Evolutionary conservation across 2,888 invertebrate genomes (phyloP), one percentile per base, ranked within the genome.

Genomic region (Apotomis capreana): DNA sequence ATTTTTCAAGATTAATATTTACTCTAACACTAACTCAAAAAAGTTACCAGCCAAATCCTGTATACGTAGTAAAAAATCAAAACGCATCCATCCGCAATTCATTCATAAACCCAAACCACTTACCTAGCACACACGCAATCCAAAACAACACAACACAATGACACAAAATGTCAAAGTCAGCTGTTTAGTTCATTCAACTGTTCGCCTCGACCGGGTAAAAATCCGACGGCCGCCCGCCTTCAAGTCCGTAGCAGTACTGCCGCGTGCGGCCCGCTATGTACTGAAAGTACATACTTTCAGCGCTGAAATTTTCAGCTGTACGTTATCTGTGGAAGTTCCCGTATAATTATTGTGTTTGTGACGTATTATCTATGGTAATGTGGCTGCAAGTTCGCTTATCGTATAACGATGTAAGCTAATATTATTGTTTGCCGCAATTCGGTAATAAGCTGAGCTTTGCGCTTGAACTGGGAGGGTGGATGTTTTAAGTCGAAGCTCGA

Each of bases 241-340:
- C 76, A 80, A 85, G 84, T 78, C 81, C 74, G 74, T 76, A 79
- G 80, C 79, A 76, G 78, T 78, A 91, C 91, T 90, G 87, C 88
- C 89, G 90, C 88, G 82, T 72, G 62, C 68, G 52, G 46, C 60
- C 61, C 65, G 52, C 70, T 9, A 71, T 74, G 76, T 76, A 79
- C 82, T 81, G 81, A 81, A 84, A 81, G 82, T 81, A 78, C 26
- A 26, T 26, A 26, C 81, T 81, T 82, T 80, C 57, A 62, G 13
- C 67, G 60, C 83, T 86, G 86, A 87, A 87, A 86, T 82, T 84
- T 86, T 85, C 84, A 86, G 84, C 83, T 83, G 80, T 37, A 65
- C 58, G 58, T 37, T 72, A 68, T 72, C 72, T 59, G 58, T 59
- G 6, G 10, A 68, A 68, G 58, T 68, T 59, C 26, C 61, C 26